Conservation (phyloP, 2,113 vertebrate genomes). For the Malurus cyaneus region DNA sequence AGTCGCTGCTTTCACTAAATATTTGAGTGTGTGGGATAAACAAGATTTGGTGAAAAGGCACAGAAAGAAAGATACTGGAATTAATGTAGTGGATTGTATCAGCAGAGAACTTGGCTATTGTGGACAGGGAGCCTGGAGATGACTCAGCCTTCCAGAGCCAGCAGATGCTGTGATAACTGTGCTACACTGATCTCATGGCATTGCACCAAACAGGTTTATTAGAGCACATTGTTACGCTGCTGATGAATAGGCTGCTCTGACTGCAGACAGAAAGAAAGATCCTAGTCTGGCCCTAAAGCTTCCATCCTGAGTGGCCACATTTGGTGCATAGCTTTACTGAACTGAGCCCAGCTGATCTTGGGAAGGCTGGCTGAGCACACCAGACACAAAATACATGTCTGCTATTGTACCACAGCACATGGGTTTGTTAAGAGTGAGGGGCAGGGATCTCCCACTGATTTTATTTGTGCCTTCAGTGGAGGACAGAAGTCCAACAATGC, state of each 20-base stretch:
- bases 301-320: neutral
- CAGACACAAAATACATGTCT: neutral
- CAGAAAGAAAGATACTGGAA: neutral
- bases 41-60: neutral
- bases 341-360: neutral
- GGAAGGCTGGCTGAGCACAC: neutral
- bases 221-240: neutral
- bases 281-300: neutral
- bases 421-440: neutral
- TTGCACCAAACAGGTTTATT: neutral
- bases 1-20: conserved; percentile 16
- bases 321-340: neutral
- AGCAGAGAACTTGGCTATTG: neutral
- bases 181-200: neutral
- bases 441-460: neutral
- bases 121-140: neutral
- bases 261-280: neutral
- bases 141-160: neutral
- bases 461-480: neutral
- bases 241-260: neutral
- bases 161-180: neutral
- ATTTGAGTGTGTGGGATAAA: neutral
- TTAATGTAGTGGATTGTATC: neutral
- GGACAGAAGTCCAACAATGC: fast-evolving
- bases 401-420: fast-evolving